Conservation (phyloP, 1,140 invertebrate species). For the Mactra quadrangularis region DNA sequence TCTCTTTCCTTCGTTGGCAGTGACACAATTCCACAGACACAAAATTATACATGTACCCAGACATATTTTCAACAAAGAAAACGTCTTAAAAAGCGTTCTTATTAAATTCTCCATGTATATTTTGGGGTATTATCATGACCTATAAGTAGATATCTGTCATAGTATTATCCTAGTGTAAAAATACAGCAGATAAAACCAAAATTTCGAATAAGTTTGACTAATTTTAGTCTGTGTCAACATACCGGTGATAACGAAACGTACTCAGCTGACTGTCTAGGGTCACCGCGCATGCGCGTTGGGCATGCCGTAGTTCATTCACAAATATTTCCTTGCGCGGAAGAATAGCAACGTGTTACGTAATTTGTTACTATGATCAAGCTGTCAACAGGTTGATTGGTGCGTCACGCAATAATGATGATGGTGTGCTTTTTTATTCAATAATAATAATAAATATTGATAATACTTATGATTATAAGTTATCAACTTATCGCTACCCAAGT, state of each 20-base stretch:
- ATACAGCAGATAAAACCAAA: conserved; percentile 29
- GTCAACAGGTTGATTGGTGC: too few relatives aligned
- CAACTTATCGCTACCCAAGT: too few relatives aligned
- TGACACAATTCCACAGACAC: conserved; percentile 31
- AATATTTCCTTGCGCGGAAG: not conserved
- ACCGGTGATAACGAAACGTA: conserved; percentile 58
- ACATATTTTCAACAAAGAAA: conserved; percentile 61
- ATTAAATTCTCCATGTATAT: conserved; percentile 25
- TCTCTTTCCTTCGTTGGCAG: conserved; percentile 53
- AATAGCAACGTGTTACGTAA: too few relatives aligned
- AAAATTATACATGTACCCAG: conserved; percentile 47
- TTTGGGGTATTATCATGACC: conserved; percentile 44
- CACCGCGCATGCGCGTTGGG: conserved; percentile 58
- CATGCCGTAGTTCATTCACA: conserved; percentile 32
- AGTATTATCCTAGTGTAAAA: conserved; percentile 21
- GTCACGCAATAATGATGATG: too few relatives aligned
- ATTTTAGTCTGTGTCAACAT: conserved; percentile 43
- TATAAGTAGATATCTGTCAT: conserved; percentile 13
- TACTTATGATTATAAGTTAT: too few relatives aligned
- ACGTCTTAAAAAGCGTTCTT: conserved; percentile 21
- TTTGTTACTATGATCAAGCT: too few relatives aligned
- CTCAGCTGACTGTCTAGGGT: conserved; percentile 55
- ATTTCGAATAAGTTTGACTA: conserved; percentile 26
- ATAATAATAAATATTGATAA: too few relatives aligned
- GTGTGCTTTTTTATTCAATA: too few relatives aligned